Base-by-base conservation (phyloP, 2,797 vertebrate genomes). In the Thripadectes ignobilis region DNA sequence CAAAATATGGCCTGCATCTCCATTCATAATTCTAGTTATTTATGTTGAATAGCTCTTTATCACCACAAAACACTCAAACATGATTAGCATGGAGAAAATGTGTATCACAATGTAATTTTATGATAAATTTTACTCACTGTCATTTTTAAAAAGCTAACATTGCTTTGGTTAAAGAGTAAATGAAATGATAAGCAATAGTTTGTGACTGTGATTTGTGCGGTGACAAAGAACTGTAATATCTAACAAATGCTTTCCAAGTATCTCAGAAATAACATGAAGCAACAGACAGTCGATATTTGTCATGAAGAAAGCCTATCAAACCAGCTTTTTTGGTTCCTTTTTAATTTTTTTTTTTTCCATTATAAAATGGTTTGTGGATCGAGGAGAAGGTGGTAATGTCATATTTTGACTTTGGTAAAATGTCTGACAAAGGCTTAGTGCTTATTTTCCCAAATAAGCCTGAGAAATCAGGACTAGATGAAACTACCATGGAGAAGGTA, bases 261-360 rank as follows among this genome's bases (percentile, higher is more conserved):
- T 9, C 16, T 58, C 12, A 8, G 11, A 93, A 61, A 66, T 52
- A 82, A 39, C 11, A 57, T 23, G 5, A 5, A 87, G 16, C 1
- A 36, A 69, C 3, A 34, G 4, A 10, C 27, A 57, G 17, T 36
- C 0, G 3, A 52, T 16, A 52, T 77, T 45, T 65, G 10, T 72
- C 26, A 36, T 79, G 26, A 77, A 76, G 20, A 72, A 78, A 38
- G 13, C 8, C 10, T 16, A 4, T 32, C 4, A 85, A 67, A 52
- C 0, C 0, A 55, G 10, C 1, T 9, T 27, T 67, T 32, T 32
- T 32, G 4, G 3, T 15, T 58, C 10, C 22, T 21, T n/a, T 57
- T 30, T 14, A 22, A 22, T 39, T 39, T 26, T 20, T 7, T n/a
- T n/a, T 51, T 55, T 36, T 38, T 19, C 9, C 10, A 19, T 14